Conservation (phyloP, 2,797 vertebrate genomes). For the Bradypus variegatus region DNA sequence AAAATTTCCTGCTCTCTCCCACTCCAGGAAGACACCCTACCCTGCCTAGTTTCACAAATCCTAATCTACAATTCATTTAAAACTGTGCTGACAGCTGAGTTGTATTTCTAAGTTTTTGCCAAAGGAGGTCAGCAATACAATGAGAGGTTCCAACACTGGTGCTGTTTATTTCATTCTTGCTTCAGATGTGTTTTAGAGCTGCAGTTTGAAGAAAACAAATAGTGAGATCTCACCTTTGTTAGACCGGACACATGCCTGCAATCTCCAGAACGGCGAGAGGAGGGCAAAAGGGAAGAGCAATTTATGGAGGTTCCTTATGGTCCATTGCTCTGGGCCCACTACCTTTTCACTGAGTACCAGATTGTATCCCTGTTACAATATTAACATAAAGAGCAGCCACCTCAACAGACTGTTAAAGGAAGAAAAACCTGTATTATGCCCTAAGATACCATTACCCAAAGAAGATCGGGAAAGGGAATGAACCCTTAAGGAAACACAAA, state of each 20-base stretch:
- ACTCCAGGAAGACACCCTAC: background rate
- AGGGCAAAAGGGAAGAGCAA: background rate
- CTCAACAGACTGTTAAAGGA: background rate
- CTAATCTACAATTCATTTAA: background rate
- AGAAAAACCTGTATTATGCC: background rate
- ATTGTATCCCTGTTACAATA: background rate
- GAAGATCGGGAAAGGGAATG: background rate
- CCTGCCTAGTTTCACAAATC: background rate
- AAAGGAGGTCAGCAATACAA: background rate
- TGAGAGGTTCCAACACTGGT: background rate
- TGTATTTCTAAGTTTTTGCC: background rate
- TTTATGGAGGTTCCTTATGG: background rate
- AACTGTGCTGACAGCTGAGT: background rate
- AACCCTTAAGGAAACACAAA: background rate
- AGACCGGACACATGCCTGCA: background rate
- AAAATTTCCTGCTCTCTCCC: background rate
- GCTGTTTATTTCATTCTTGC: background rate
- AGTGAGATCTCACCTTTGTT: background rate
- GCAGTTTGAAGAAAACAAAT: background rate
- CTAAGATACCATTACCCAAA: background rate
- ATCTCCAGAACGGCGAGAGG: background rate
- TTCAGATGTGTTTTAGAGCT: background rate
- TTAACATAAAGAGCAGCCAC: background rate
- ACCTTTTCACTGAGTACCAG: background rate
- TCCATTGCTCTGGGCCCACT: background rate